These are phyloP conservation scores for Florisuga fusca DNA, from an alignment of 2,797 vertebrate species.

Conservation along the genomic window DNA sequence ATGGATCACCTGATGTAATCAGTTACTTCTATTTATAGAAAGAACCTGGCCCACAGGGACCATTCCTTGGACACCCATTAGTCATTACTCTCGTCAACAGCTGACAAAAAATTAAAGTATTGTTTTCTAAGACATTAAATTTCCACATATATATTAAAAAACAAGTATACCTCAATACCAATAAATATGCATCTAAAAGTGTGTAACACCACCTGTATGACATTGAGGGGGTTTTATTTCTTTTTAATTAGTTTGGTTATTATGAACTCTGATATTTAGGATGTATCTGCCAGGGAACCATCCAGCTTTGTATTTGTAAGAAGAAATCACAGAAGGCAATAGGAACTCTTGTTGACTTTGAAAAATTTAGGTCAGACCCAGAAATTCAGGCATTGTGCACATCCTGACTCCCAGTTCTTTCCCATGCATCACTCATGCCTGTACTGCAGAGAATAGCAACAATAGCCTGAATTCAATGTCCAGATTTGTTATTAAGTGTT, in stretches of 20 bases:
- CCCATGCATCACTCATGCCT: conserved; percentile 1
- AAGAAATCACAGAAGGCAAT: background rate
- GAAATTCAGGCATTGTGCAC: conserved; percentile 41
- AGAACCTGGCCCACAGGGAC: conserved; percentile 23
- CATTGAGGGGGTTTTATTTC: background rate
- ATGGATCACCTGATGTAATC: conserved; percentile 46
- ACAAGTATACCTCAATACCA: background rate
- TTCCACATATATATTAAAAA: background rate
- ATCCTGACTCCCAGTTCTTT: conserved; percentile 25
- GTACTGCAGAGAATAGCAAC: conserved; percentile 49
- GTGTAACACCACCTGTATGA: fast-evolving
- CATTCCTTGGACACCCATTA: conserved; percentile 1
- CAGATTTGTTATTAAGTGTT: conserved; percentile 51
- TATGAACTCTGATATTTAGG: background rate
- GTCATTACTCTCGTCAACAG: conserved; percentile 1
- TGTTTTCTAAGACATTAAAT: background rate
- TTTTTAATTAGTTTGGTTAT: background rate
- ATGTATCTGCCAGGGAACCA: background rate
- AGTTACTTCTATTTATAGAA: conserved; percentile 42
- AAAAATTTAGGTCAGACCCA: conserved; percentile 53
- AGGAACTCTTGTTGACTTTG: conserved; percentile 36
- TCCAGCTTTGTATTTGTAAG: background rate
- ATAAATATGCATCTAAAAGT: background rate
- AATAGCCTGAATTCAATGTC: conserved; percentile 53
- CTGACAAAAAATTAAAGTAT: background rate